Evolutionary conservation across 2,797 vertebrate genomes (phyloP).

Genomic region (Paguma larvata): DNA sequence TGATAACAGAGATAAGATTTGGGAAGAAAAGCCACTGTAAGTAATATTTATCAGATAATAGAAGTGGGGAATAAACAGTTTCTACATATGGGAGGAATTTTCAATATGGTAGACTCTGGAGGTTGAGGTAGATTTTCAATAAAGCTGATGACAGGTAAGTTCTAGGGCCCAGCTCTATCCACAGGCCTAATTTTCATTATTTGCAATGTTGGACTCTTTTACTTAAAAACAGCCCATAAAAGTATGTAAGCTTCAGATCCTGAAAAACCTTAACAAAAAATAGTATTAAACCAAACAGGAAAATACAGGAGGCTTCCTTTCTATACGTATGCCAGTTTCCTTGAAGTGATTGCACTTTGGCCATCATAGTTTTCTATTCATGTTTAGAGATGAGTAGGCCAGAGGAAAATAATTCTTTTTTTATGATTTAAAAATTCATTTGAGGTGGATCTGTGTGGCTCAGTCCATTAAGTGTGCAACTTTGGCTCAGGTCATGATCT

Average conservation of each 20-base stretch:
- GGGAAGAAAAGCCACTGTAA: neutral
- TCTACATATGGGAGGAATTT: neutral
- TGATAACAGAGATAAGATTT: neutral
- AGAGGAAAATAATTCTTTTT: neutral
- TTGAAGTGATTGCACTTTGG: neutral
- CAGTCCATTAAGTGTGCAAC: too few species aligned
- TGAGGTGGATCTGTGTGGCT: too few species aligned
- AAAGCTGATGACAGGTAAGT: neutral
- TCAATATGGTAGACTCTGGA: neutral
- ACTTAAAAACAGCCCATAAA: neutral
- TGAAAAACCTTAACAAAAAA: neutral
- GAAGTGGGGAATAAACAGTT: neutral
- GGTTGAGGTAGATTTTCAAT: neutral
- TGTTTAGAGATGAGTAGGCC: neutral
- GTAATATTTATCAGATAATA: neutral
- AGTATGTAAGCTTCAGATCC: neutral
- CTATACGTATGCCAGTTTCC: neutral
- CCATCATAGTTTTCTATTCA: neutral
- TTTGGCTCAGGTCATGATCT: too few species aligned
- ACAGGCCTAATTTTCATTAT: neutral
- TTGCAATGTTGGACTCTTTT: neutral
- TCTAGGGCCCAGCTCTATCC: neutral
- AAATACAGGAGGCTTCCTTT: neutral
- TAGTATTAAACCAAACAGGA: neutral
- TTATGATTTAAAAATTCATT: neutral